Percentiles rank a stretch among this genome's conserved stretches.
phyloP scores from a whole-genome alignment of 2,797 vertebrate species.

The Sebastes paucispinis region DNA sequence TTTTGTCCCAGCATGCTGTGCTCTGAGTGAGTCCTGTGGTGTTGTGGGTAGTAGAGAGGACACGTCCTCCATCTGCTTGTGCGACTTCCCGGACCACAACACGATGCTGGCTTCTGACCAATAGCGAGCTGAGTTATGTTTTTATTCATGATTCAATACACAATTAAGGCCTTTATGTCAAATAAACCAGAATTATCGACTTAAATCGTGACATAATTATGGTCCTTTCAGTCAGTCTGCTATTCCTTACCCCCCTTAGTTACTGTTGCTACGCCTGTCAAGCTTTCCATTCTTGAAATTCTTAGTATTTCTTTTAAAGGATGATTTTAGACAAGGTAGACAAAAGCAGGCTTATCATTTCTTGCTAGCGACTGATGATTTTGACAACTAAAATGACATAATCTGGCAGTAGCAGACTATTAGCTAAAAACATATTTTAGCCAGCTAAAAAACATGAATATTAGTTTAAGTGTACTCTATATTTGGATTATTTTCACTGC shows the following conservation, averaged over 20 bases:
- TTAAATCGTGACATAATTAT: background rate
- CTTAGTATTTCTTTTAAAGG: background rate
- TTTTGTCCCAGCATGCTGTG: constrained; percentile 32
- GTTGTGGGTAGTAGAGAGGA: constrained; percentile 51
- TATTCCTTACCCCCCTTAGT: too few relatives aligned
- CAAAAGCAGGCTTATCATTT: background rate
- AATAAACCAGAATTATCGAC: background rate
- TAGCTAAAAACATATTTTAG: background rate
- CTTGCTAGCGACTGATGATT: background rate
- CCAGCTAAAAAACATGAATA: too few relatives aligned
- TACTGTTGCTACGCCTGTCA: background rate
- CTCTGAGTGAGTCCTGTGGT: constrained; percentile 44
- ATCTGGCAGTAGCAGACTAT: background rate
- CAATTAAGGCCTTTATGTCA: background rate
- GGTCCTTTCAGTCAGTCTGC: background rate
- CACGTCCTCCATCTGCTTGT: constrained; percentile 63
- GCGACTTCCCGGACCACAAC: constrained; percentile 26
- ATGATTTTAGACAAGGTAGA: background rate
- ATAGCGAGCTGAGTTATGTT: background rate
- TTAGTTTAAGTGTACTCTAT: too few relatives aligned
- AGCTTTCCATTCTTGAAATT: background rate
- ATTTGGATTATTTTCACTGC: too few relatives aligned
- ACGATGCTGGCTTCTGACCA: constrained; percentile 41
- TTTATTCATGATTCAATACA: constrained; percentile 7
- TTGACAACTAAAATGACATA: background rate